Evolutionary conservation across 2,888 invertebrate genomes (phyloP).

Genomic region (Ectemnius continuus): DNA sequence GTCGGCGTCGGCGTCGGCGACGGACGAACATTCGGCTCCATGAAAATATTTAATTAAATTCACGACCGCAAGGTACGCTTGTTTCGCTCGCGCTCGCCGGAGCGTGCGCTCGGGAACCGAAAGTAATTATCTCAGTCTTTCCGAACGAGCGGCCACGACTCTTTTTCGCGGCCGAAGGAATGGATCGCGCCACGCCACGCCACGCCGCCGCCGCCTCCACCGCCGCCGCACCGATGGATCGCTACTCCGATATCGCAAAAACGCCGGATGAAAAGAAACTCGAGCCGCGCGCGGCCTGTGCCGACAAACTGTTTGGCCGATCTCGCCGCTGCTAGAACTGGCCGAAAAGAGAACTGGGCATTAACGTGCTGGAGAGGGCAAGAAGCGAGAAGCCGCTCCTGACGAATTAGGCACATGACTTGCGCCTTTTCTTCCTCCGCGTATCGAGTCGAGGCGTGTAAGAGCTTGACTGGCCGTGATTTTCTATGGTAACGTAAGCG

Average conservation of each 20-base stretch:
- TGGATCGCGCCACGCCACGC: constrained; percentile 23
- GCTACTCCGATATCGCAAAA: constrained; percentile 42
- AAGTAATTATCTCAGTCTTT: constrained; percentile 63
- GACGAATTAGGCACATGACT: constrained; percentile 49
- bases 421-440: constrained; percentile 33
- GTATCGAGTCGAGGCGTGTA: not conserved
- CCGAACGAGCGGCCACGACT: constrained; percentile 58
- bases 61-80: constrained; percentile 75
- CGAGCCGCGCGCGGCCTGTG: constrained; percentile 15
- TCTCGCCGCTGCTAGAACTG: constrained; percentile 8
- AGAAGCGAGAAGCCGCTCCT: constrained; percentile 20
- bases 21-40: constrained; percentile 66
- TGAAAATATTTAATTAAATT: constrained; percentile 78
- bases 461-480: no score
- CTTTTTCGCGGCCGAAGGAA: constrained; percentile 54
- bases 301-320: constrained; percentile 32
- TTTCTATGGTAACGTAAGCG: no score
- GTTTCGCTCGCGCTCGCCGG: constrained; percentile 56
- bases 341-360: constrained; percentile 8
- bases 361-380: constrained; percentile 12
- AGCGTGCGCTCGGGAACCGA: constrained; percentile 57
- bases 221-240: constrained; percentile 38
- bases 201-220: not conserved
- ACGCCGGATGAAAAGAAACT: constrained; percentile 25
- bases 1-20: constrained; percentile 3